A percentile compares a stretch with the other conserved stretches of the same genome.
Conservation (phyloP, 2,113 vertebrate genomes). For the Alectura lathami region DNA sequence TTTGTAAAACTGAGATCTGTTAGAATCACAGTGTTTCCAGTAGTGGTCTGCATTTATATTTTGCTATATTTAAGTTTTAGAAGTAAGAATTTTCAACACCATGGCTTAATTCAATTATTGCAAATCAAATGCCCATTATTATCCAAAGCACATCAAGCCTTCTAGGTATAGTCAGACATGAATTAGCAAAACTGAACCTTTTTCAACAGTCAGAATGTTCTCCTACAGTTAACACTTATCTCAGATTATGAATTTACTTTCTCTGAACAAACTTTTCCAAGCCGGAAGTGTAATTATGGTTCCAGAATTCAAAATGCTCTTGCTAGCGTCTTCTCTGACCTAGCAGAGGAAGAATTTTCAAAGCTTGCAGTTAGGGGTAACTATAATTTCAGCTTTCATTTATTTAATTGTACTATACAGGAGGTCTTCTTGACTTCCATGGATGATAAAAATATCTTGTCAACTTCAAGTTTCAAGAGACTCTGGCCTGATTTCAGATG, state of each 20-base stretch:
- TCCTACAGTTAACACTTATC: not conserved
- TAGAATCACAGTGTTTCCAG: not conserved
- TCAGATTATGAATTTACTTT: not conserved
- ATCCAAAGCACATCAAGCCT: fast-evolving
- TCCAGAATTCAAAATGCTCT: not conserved
- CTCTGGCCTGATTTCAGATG: not conserved
- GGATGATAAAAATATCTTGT: not conserved
- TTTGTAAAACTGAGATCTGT: not conserved
- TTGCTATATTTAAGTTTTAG: not conserved
- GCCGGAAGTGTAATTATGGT: not conserved
- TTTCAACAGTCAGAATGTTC: not conserved
- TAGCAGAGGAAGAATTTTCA: not conserved
- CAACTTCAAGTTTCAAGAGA: not conserved
- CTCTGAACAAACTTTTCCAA: not conserved
- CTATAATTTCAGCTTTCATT: not conserved
- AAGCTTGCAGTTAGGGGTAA: not conserved
- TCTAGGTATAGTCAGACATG: not conserved
- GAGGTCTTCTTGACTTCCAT: not conserved
- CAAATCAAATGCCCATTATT: not conserved
- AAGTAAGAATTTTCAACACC: not conserved
- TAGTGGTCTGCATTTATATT: not conserved
- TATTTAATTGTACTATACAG: not conserved
- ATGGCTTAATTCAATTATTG: not conserved
- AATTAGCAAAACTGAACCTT: not conserved
- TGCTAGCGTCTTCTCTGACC: not conserved